These are phyloP conservation scores for Drosophila ficusphila DNA, from an alignment of 1,140 invertebrate genomes.

Conservation along the genomic window DNA sequence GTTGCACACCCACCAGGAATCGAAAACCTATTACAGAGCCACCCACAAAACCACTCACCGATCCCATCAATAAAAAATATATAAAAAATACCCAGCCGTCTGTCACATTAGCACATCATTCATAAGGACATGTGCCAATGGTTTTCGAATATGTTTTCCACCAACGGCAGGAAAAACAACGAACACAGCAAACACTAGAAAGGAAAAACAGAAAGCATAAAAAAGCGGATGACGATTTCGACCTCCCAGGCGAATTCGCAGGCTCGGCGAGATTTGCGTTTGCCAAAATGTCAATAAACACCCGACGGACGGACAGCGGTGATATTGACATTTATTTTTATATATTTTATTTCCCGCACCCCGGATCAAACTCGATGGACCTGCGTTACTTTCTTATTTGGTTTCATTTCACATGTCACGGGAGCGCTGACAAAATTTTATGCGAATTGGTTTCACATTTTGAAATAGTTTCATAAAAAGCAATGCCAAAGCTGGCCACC, in stretches of 20 bases:
- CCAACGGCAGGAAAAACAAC: not conserved
- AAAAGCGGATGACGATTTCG: conserved; percentile 21
- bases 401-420: conserved; percentile 67
- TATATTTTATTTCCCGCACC: conserved; percentile 50
- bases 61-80: conserved; percentile 1
- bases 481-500: conserved; percentile 39
- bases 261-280: conserved; percentile 66
- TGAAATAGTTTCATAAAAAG: conserved; percentile 83
- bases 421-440: conserved; percentile 76
- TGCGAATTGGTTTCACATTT: conserved; percentile 80
- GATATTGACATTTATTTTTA: conserved; percentile 73
- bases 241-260: conserved; percentile 58
- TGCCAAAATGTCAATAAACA: conserved; percentile 82
- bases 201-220: conserved; percentile 2
- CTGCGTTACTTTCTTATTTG: conserved; percentile 65
- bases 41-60: conserved; percentile 9
- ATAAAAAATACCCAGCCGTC: conserved; percentile 15
- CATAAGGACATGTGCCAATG: conserved; percentile 82
- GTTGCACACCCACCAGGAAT: not conserved
- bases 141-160: conserved; percentile 61
- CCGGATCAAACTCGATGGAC: too few species aligned
- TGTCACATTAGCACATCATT: conserved; percentile 83
- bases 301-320: conserved; percentile 25
- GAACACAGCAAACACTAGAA: not conserved
- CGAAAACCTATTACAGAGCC: conserved; percentile 2